Base-by-base conservation (phyloP, 2,888 invertebrate species). In the Amphiduros pacificus region DNA sequence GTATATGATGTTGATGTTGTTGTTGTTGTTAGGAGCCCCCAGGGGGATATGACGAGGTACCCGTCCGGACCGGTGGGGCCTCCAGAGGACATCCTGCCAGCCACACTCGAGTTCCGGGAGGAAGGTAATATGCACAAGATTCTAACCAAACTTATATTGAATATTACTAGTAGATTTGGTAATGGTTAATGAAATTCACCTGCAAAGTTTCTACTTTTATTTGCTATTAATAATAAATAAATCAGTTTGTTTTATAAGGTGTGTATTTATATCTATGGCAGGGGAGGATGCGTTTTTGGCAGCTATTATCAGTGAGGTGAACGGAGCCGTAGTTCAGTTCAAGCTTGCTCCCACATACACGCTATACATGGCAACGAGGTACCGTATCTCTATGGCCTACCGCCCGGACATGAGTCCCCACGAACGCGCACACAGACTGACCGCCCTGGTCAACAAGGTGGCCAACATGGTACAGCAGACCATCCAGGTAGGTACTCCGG, bases 281-380 rank as follows among this genome's bases (percentile, higher is more conserved):
- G 63, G 92, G 26, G 97, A 97, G 84, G 93, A 94, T 79, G 89
- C 91, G 71, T 94, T 97, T 84, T 86, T 98, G 55, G 90, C 91
- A 64, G 90, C 92, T 48, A 91, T 95, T 68, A 90, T 96, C 77
- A 88, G 91, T 36, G 90, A 94, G 71, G 87, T 94, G 70, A 94
- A 78, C 63, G 75, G 72, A 14, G 71, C 74, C 2, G 73, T 71
- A 20, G 76, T 81, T 36, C 92, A 93, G 71, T 98, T 98, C 85
- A 94, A 95, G 80, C 87, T 99, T 66, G 93, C 98, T 0, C 98
- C 98, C 0, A 96, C 97, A 28, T 99, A 98, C 84, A 92, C 95
- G 1, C 87, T 99, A 27, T 99, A 99, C 83, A 87, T 99, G 78
- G 93, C 94, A 71, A 92, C 94, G 65, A 88, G 93, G 22, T 96